Percentiles rank a stretch among this genome's conserved stretches.
Evolutionary conservation across 1,140 invertebrate genomes (phyloP).

Genomic region (Harlomillsia oculata): DNA sequence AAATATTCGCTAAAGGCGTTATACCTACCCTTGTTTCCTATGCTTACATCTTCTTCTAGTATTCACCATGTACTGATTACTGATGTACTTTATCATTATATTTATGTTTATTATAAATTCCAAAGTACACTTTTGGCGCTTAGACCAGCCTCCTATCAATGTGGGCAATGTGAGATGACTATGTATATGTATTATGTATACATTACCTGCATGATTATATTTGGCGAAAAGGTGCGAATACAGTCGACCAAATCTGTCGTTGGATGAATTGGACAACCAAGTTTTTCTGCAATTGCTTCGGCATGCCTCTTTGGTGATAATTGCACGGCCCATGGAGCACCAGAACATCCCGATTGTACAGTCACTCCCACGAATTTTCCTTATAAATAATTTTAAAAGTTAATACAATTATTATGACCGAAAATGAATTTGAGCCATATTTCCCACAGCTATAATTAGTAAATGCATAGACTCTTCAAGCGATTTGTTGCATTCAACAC

Average conservation of each 20-base stretch:
- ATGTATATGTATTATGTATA: too few species aligned
- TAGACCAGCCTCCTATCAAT: too few species aligned
- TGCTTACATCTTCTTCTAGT: too few species aligned
- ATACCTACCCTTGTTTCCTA: too few species aligned
- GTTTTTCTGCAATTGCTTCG: constrained; percentile 35
- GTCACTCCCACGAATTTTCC: constrained; percentile 33
- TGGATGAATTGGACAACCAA: constrained; percentile 35
- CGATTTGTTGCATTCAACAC: too few species aligned
- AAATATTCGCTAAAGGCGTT: too few species aligned
- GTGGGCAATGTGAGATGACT: too few species aligned
- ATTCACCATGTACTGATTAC: too few species aligned
- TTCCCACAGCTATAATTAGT: neutral
- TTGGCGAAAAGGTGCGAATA: constrained; percentile 35
- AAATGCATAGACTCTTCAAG: too few species aligned
- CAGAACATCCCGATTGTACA: constrained; percentile 32
- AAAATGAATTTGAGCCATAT: neutral
- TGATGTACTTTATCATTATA: too few species aligned
- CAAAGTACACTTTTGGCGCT: too few species aligned
- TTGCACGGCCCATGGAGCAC: constrained; percentile 40
- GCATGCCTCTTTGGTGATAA: constrained; percentile 35
- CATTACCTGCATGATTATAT: constrained; percentile 36
- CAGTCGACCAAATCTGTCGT: constrained; percentile 37
- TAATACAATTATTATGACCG: neutral
- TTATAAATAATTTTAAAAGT: constrained; percentile 2
- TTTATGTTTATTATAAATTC: too few species aligned